phyloP scores from a whole-genome alignment of 2,888 invertebrate genomes.

The Drosophila subsilvestris region DNA sequence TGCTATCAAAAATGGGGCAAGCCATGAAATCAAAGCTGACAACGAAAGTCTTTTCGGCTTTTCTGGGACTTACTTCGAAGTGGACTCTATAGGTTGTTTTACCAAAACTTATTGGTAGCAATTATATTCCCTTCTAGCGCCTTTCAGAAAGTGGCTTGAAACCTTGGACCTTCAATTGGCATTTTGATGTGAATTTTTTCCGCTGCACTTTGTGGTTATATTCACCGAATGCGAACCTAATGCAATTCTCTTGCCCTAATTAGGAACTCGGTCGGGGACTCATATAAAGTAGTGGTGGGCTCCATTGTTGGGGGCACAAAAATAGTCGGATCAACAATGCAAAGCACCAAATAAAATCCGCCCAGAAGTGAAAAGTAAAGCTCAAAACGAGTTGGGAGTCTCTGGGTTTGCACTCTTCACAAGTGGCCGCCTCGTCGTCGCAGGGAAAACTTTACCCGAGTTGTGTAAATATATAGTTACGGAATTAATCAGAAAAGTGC shows the following conservation, averaged over 20 bases:
- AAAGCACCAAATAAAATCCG: constrained; percentile 31
- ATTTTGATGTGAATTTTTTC: constrained; percentile 12
- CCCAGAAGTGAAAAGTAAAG: constrained; percentile 64
- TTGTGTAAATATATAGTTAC: constrained; percentile 68
- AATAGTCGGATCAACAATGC: constrained; percentile 55
- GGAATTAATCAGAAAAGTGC: constrained; percentile 73
- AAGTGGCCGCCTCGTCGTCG: constrained; percentile 48
- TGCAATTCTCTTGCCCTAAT: constrained; percentile 67
- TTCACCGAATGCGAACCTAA: constrained; percentile 66
- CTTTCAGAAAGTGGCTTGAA: constrained; percentile 6
- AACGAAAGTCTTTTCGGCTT: constrained; percentile 40
- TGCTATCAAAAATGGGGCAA: constrained; percentile 20
- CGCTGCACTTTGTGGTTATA: constrained; percentile 61
- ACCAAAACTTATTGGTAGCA: constrained; percentile 67
- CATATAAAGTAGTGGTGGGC: constrained; percentile 53
- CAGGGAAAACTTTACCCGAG: constrained; percentile 54
- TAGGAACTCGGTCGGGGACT: constrained; percentile 43
- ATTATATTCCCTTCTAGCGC: constrained; percentile 44
- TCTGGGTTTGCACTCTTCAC: constrained; percentile 21
- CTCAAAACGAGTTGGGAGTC: constrained; percentile 19
- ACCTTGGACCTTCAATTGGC: constrained; percentile 33
- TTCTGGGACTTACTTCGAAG: background rate
- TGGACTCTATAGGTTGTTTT: constrained; percentile 6
- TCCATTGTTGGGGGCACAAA: constrained; percentile 45
- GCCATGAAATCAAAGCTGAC: constrained; percentile 70